A percentile compares a stretch with the other conserved stretches of the same genome.
Evolutionary conservation across 2,797 vertebrate genomes (phyloP).

Genomic region (Gambusia yucatana): DNA sequence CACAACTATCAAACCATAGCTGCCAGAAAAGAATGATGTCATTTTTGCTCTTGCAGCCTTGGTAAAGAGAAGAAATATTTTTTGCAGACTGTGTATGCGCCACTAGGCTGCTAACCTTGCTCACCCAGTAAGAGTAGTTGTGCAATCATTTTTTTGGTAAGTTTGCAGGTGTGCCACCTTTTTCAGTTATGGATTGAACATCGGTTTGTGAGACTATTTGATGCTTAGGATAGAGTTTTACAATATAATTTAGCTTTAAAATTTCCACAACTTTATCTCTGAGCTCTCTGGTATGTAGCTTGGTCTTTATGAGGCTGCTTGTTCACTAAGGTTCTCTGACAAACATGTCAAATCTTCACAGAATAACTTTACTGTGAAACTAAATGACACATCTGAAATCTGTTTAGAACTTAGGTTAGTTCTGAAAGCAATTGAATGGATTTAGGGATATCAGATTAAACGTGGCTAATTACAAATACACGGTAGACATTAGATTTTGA

Average conservation of each 20-base stretch:
- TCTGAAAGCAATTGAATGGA: background rate
- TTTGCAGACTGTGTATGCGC: background rate
- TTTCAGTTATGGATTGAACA: background rate
- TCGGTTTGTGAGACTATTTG: background rate
- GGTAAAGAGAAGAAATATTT: background rate
- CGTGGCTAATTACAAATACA: background rate
- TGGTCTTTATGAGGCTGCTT: background rate
- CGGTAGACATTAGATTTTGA: background rate
- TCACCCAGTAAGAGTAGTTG: background rate
- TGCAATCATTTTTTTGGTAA: background rate
- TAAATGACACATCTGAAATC: background rate
- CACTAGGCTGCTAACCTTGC: background rate
- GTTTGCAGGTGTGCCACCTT: background rate
- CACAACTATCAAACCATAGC: background rate
- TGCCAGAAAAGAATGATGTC: background rate
- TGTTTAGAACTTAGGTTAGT: background rate
- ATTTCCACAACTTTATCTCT: background rate
- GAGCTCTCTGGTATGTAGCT: background rate
- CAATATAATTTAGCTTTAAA: background rate
- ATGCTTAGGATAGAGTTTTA: background rate
- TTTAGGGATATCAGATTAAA: background rate
- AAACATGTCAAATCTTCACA: background rate
- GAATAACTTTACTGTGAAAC: background rate
- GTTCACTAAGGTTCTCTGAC: background rate
- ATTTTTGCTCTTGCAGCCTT: background rate